Evolutionary conservation across 2,113 vertebrate genomes (phyloP), one percentile per base, ranked within the genome.

Genomic region (Festucalex cinctus): DNA sequence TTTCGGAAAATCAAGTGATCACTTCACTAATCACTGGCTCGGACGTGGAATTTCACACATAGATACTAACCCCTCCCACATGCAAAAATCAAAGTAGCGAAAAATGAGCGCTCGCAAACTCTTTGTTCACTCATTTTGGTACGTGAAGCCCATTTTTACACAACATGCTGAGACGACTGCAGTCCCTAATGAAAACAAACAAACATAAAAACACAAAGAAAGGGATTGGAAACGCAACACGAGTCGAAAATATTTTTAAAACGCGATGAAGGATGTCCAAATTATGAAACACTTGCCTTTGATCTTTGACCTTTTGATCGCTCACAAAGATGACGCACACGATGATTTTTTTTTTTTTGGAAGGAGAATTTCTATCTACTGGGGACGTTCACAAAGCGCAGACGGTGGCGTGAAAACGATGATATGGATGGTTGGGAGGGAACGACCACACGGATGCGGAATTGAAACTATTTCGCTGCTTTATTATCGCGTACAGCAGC

Each of bases 11-110:
- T 46, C 44, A 79, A 68, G 70, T 82, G 73, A 73, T 69, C 76
- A 85, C 82, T 82, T 81, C 61, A 79, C 74, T 69, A 75, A 76
- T 78, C 71, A 83, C 78, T 69, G 81, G 78, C 80, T 86, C 76
- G 75, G 75, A 80, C 76, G 86, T 66, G 70, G 82, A 71, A 67
- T 59, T 32, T 78, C 76, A 83, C 79, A 22, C 20, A 10, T 9
- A n/a, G 43, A 46, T 17, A 46, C 43, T 6, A 16, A 17, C 16
- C 24, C 41, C 62, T 17, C 59, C 26, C 48, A 49, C 37, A 65
- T 73, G 61, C 43, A 66, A 74, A 77, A 67, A 66, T 56, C 70
- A 74, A 68, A 71, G 41, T 44, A 16, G 4, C 16, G 16, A 44
- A 44, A 41, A 41, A 41, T 13, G 12, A 41, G 1, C 12, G 37